Percentiles rank a stretch among this genome's conserved stretches.
Conservation (phyloP, 53 echinoderm and acorn worm species). For the Pentamera pediparva region DNA sequence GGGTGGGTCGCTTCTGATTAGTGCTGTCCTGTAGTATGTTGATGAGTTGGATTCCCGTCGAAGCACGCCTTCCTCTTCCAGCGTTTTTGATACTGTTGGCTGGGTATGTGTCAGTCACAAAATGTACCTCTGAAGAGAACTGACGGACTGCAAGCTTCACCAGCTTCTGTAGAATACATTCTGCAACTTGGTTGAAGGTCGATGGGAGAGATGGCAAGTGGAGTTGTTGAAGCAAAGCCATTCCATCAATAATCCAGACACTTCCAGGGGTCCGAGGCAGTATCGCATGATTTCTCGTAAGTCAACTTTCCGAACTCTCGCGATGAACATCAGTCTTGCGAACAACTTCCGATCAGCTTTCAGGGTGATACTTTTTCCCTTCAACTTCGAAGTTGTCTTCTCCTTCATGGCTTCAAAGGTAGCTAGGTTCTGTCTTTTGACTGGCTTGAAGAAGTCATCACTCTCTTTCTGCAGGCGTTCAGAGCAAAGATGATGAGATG, state of each 20-base stretch:
- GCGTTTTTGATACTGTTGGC: slow-evolving; percentile 11
- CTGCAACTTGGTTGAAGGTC: slow-evolving; percentile 9
- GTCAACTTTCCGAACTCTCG: no score
- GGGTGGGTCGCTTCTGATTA: no score
- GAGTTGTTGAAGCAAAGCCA: slow-evolving; percentile 51
- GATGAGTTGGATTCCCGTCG: neutral
- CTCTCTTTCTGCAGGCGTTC: neutral
- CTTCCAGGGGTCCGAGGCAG: neutral
- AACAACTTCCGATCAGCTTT: slow-evolving; percentile 37
- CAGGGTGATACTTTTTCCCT: slow-evolving; percentile 34
- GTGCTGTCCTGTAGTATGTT: no score
- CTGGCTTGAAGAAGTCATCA: neutral
- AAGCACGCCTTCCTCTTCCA: neutral
- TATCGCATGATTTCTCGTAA: neutral
- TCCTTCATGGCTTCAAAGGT: slow-evolving; percentile 33
- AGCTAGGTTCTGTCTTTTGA: slow-evolving; percentile 43
- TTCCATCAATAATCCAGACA: slow-evolving; percentile 53
- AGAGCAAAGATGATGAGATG: neutral
- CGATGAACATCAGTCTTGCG: no score
- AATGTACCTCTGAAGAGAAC: slow-evolving; percentile 24
- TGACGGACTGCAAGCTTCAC: neutral
- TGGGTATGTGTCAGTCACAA: slow-evolving; percentile 53
- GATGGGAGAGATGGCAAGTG: neutral
- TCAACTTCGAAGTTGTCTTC: slow-evolving; percentile 17
- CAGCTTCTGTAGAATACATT: slow-evolving; percentile 9